phyloP scores from a whole-genome alignment of 2,888 invertebrate species.

The Pristionchus fissidentatus region DNA sequence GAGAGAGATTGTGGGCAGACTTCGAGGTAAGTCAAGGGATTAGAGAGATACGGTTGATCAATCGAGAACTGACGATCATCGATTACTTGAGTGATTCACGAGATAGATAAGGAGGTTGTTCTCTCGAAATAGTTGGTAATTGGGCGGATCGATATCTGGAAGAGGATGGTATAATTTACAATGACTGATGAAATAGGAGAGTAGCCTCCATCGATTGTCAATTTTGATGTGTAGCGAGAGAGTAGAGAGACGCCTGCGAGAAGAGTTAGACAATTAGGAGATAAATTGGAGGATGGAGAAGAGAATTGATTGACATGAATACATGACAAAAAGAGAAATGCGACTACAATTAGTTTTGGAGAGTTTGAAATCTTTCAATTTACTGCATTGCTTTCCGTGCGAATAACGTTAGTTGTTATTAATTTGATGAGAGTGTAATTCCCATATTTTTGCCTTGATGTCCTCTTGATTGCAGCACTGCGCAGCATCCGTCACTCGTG shows the following conservation, averaged over 20 bases:
- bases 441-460: not conserved
- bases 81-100: conserved; percentile 10
- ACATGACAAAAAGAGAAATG: not conserved
- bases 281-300: not conserved
- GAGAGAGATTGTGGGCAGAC: conserved; percentile 60
- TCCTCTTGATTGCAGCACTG: conserved; percentile 51
- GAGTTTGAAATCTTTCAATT: too few relatives aligned
- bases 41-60: not conserved
- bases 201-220: conserved; percentile 7
- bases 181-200: conserved; percentile 27
- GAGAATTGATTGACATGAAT: too few relatives aligned
- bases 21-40: conserved; percentile 57
- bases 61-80: not conserved
- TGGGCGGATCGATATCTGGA: not conserved
- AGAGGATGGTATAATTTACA: not conserved
- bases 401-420: too few relatives aligned
- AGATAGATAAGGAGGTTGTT: not conserved
- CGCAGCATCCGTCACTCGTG: conserved; percentile 62
- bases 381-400: too few relatives aligned
- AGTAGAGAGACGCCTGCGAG: not conserved
- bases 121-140: not conserved
- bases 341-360: not conserved
- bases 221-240: conserved; percentile 24
- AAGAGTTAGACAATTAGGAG: conserved; percentile 18
- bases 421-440: not conserved